These are phyloP conservation scores for Aphidius gifuensis DNA, from an alignment of 1,140 invertebrate species.

Conservation along the genomic window DNA sequence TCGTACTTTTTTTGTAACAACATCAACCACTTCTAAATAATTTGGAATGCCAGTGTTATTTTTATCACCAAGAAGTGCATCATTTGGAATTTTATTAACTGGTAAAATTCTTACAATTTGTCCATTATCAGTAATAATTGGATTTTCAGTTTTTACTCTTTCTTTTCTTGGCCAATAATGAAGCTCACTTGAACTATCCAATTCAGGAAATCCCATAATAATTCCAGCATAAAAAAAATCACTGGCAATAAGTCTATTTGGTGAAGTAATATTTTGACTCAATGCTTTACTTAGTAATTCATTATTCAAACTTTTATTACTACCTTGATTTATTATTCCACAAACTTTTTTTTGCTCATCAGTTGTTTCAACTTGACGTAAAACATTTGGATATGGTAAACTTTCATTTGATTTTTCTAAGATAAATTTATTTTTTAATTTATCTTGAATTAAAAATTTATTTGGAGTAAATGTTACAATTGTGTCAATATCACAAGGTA, in stretches of 20 bases:
- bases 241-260: constrained; percentile 55
- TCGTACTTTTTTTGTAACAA: constrained; percentile 54
- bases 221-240: constrained; percentile 53
- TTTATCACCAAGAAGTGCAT: constrained; percentile 33
- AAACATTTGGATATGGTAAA: constrained; percentile 41
- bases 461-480: constrained; percentile 39
- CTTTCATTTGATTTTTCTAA: constrained; percentile 36
- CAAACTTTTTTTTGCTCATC: constrained; percentile 18
- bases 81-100: constrained; percentile 30
- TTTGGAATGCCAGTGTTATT: constrained; percentile 35
- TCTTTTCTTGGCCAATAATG: constrained; percentile 40
- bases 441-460: constrained; percentile 49
- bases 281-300: constrained; percentile 36
- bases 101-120: constrained; percentile 50
- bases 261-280: constrained; percentile 49
- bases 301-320: constrained; percentile 24
- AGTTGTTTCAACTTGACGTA: constrained; percentile 43
- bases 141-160: constrained; percentile 24
- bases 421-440: constrained; percentile 37
- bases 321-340: constrained; percentile 32
- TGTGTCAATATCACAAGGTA: constrained; percentile 48
- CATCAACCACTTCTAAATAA: constrained; percentile 62
- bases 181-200: constrained; percentile 45
- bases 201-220: constrained; percentile 59
- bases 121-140: constrained; percentile 46